Conservation (phyloP, 2,113 vertebrate species). For the Planiliza haematocheilus region DNA sequence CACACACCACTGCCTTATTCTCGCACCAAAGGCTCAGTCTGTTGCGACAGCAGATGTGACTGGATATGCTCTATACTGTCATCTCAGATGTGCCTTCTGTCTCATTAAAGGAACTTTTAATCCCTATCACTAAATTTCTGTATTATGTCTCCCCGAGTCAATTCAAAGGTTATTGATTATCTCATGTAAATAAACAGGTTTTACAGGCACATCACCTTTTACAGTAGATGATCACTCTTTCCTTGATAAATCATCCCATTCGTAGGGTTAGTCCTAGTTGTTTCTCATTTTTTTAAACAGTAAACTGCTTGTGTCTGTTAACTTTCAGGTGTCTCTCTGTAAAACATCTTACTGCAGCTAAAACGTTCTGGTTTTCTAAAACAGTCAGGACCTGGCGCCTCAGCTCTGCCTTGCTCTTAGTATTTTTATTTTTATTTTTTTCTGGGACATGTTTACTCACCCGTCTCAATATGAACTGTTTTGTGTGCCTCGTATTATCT, state of each 20-base stretch:
- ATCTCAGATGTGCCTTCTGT: constrained; percentile 29
- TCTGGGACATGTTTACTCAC: background rate
- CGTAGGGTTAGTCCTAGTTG: background rate
- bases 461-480: constrained; percentile 13
- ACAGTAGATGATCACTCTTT: too few species aligned
- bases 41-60: constrained; percentile 52
- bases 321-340: too few species aligned
- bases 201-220: constrained; percentile 2
- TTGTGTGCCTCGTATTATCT: constrained; percentile 28
- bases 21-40: constrained; percentile 28
- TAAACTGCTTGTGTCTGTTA: background rate
- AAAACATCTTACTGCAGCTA: too few species aligned
- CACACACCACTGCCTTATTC: background rate
- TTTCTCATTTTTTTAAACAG: constrained; percentile 26
- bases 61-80: constrained; percentile 29
- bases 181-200: background rate
- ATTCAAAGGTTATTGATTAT: background rate
- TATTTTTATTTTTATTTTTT: background rate
- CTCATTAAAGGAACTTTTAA: constrained; percentile 43
- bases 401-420: constrained; percentile 11
- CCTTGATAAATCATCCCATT: too few species aligned
- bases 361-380: too few species aligned
- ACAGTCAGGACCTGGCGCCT: background rate
- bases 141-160: constrained; percentile 25
- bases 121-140: constrained; percentile 57